Conservation (phyloP, 2,888 invertebrate genomes). For the Pristionchus mayeri region DNA sequence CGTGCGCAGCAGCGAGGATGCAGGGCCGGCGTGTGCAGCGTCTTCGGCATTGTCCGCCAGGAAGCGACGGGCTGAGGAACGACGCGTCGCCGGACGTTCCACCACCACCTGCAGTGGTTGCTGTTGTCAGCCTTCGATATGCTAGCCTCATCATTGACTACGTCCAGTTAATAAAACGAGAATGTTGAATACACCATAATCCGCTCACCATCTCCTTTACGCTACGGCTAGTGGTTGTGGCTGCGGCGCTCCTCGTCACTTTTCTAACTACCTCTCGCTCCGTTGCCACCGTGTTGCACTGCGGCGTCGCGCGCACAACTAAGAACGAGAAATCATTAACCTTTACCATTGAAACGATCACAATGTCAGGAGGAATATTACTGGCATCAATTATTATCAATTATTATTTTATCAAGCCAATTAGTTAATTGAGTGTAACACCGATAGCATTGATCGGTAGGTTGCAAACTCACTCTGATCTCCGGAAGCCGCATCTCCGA, state of each 20-base stretch:
- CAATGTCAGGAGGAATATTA: too few relatives aligned
- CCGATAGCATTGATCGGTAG: too few relatives aligned
- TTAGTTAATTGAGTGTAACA: too few relatives aligned
- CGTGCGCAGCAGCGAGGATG: neutral
- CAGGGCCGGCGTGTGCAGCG: neutral
- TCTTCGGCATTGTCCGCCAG: neutral
- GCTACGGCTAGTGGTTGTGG: neutral
- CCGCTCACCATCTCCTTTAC: neutral
- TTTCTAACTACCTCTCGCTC: neutral
- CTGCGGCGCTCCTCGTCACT: slow-evolving; percentile 11
- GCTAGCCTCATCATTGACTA: too few relatives aligned
- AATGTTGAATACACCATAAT: too few relatives aligned
- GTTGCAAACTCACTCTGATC: too few relatives aligned
- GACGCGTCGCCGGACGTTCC: slow-evolving; percentile 33
- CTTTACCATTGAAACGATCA: too few relatives aligned
- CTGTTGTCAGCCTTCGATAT: too few relatives aligned
- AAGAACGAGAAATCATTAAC: neutral
- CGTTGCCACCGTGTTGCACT: neutral
- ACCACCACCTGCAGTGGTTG: neutral
- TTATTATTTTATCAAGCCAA: too few relatives aligned
- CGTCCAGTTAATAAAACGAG: too few relatives aligned
- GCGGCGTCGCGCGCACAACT: neutral
- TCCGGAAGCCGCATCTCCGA: too few relatives aligned
- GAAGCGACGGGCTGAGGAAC: neutral
- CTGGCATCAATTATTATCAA: too few relatives aligned